Conservation (phyloP, 2,888 invertebrate genomes). For the Stenodema calcarata region DNA sequence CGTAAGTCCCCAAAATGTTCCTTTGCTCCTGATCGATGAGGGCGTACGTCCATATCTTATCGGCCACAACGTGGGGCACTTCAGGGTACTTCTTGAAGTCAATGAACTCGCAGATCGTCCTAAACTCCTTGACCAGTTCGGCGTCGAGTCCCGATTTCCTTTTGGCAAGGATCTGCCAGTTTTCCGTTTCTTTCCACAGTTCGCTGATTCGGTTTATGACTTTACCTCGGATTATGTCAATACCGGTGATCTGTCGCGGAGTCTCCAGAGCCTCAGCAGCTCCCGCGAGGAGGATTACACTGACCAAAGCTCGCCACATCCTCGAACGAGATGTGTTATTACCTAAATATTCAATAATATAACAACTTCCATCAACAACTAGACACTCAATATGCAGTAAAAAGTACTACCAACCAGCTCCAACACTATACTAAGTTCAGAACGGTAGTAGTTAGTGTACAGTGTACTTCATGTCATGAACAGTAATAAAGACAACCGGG, state of each 20-base stretch:
- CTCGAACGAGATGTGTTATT: neutral
- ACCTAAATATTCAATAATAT: neutral
- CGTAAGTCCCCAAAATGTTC: slow-evolving; percentile 72
- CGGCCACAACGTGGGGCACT: slow-evolving; percentile 54
- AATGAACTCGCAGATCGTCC: slow-evolving; percentile 64
- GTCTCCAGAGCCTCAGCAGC: neutral
- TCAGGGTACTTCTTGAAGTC: slow-evolving; percentile 39
- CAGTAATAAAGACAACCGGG: no score
- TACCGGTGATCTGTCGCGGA: neutral
- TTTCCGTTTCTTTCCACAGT: slow-evolving; percentile 68
- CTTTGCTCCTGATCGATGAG: slow-evolving; percentile 69
- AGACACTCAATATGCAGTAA: no score
- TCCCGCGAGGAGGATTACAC: neutral
- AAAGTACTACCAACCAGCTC: neutral
- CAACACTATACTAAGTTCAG: no score
- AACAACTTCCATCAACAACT: no score
- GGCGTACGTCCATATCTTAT: slow-evolving; percentile 69
- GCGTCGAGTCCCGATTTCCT: slow-evolving; percentile 61
- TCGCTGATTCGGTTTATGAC: slow-evolving; percentile 64
- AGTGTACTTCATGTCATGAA: no score
- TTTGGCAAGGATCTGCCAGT: slow-evolving; percentile 59
- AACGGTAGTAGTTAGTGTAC: no score
- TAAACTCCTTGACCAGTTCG: slow-evolving; percentile 68
- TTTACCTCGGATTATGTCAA: slow-evolving; percentile 54
- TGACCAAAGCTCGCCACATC: neutral